Evolutionary conservation across 2,888 invertebrate genomes (phyloP).

Genomic region (Tetragnatha montana): DNA sequence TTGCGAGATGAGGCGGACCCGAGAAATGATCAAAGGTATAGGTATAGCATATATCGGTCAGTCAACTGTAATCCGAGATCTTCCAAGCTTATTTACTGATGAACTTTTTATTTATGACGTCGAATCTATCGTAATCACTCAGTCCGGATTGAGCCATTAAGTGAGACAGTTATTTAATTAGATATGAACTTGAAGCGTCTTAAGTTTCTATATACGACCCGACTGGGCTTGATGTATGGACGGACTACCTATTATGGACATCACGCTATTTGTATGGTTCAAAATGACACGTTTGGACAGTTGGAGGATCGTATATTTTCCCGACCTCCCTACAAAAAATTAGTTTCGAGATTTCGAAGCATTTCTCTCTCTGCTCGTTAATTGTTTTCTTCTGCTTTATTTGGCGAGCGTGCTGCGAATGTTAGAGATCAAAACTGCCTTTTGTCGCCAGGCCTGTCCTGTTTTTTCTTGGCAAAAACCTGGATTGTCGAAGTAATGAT

Average conservation of each 20-base stretch:
- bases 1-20: not conserved
- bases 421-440: not conserved
- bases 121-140: not conserved
- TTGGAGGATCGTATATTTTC: slow-evolving; percentile 7
- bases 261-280: slow-evolving; percentile 11
- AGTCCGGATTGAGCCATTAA: slow-evolving; percentile 21
- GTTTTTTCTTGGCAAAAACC: not conserved
- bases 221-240: not conserved
- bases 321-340: not conserved
- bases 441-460: not conserved
- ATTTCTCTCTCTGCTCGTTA: not conserved
- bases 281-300: slow-evolving; percentile 1
- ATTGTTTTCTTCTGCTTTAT: not conserved
- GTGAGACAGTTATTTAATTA: slow-evolving; percentile 23
- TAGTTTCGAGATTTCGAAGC: not conserved
- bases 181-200: slow-evolving; percentile 22
- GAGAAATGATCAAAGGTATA: not conserved
- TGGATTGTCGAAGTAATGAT: not conserved
- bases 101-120: not conserved
- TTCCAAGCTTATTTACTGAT: not conserved
- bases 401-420: not conserved
- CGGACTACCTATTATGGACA: not conserved
- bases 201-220: slow-evolving; percentile 3
- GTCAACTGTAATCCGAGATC: not conserved
- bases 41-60: not conserved